Evolutionary conservation across 37 sponge, comb jelly and placozoan species (phyloP).

Genomic region (Spongilla lacustris): DNA sequence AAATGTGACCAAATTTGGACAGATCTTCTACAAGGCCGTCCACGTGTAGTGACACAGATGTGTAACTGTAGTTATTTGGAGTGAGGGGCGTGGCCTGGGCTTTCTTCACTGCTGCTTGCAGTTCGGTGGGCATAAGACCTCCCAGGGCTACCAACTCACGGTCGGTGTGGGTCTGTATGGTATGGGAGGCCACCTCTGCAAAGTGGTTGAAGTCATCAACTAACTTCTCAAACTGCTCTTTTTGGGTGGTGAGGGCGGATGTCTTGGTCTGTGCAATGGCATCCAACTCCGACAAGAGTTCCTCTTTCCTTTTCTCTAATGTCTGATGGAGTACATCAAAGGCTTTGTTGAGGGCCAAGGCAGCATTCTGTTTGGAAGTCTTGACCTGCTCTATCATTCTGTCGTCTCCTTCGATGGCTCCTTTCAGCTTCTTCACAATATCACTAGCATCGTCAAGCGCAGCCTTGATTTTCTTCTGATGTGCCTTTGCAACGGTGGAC

Average conservation of each 20-base stretch:
- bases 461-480: not conserved
- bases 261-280: slow-evolving; percentile 15
- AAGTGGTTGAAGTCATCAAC: not conserved
- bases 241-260: slow-evolving; percentile 21
- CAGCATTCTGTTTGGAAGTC: slow-evolving; percentile 10
- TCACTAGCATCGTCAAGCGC: not conserved
- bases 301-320: slow-evolving; percentile 3
- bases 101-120: not conserved
- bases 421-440: slow-evolving; percentile 8
- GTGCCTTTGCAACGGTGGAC: slow-evolving; percentile 15
- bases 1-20: not conserved
- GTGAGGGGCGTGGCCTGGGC: not conserved
- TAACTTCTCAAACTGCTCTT: slow-evolving; percentile 14
- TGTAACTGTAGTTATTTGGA: not conserved
- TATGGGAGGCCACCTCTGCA: not conserved
- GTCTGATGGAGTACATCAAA: slow-evolving; percentile 29
- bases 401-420: slow-evolving; percentile 27
- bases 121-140: not conserved
- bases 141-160: not conserved
- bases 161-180: not conserved
- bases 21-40: not conserved
- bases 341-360: not conserved
- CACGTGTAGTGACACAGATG: not conserved
- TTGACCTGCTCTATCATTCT: slow-evolving; percentile 15
- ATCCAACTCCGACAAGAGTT: slow-evolving; percentile 12